phyloP scores from a whole-genome alignment of 2,797 vertebrate genomes.

The Zonotrichia albicollis region DNA sequence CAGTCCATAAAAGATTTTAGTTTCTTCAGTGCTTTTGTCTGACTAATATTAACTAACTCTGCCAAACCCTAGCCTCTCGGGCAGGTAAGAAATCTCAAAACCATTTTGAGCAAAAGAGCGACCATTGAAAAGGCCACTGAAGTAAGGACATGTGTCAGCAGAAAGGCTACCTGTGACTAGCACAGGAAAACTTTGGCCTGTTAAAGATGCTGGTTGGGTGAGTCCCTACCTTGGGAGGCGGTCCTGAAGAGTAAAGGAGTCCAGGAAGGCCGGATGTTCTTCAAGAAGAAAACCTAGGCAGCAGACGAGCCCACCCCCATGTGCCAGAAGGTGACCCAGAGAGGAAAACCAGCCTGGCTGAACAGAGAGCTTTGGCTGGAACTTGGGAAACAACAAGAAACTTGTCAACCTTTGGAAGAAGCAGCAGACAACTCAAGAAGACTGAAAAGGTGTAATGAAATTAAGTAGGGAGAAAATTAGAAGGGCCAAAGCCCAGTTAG shows the following conservation, averaged over 20 bases:
- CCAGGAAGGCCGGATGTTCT: not conserved
- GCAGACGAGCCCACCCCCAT: not conserved
- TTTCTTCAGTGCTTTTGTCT: not conserved
- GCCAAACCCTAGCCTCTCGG: not conserved
- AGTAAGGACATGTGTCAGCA: not conserved
- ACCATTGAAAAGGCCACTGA: not conserved
- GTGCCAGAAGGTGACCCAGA: accelerated
- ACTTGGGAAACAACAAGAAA: not conserved
- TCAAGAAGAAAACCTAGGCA: not conserved
- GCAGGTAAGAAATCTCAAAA: not conserved
- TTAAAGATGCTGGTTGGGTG: not conserved
- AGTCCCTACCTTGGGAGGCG: not conserved
- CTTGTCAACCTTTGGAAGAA: not conserved
- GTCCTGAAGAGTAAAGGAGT: not conserved
- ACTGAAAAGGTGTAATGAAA: not conserved
- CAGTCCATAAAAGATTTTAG: not conserved
- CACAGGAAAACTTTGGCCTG: not conserved
- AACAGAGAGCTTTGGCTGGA: not conserved
- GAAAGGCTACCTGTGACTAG: not conserved
- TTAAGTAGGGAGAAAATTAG: not conserved
- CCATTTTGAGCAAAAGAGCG: not conserved
- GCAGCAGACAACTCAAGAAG: not conserved
- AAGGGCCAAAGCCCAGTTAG: not conserved
- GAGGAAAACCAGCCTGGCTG: not conserved
- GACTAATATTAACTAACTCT: not conserved